Evolutionary conservation across 2,888 invertebrate genomes (phyloP), one percentile per base, ranked within the genome.

Genomic region (Lomographa bimaculata): DNA sequence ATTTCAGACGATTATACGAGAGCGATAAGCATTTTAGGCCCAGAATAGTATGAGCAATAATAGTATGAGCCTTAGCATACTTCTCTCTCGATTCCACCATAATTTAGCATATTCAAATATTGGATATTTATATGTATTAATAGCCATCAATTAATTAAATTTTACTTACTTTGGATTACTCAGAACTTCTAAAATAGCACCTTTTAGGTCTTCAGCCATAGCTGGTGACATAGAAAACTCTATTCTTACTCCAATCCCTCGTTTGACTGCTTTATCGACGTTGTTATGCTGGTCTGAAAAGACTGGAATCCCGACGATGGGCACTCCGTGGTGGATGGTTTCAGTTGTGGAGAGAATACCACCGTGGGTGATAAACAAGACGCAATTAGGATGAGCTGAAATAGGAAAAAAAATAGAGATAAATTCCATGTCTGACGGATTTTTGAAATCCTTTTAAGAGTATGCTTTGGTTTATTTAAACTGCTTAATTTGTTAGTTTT

Each of bases 211-310:
- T n/a, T 41, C 28, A 4, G 34, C 28, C 1, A 41, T 6, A 5
- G 21, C 7, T 6, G 34, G 14, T 0, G 5, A n/a, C 16, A 8
- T 8, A 1, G 57, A 50, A 1, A 79, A 38, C 2, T 68, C 51
- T 1, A 80, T 66, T 54, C 54, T 58, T 11, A 50, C 54, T 0
- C 59, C 78, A 26, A 61, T 72, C 0, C 79, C 81, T 37, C 63
- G 72, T 2, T 47, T 49, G 0, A 68, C 67, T 6, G 72, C 71
- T 42, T 62, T 64, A 1, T 54, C 36, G 0, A 78, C 57, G 30
- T 82, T 82, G 3, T 54, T 19, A 28, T 66, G 70, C 44, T 81
- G 81, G 23, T 81, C 79, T 5, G 43, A 71, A 32, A 69, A 75
- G 0, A 65, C 54, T 0, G 81, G 80, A 7, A 81, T 65, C 0